Conservation (phyloP, 2,113 vertebrate species). For the Myiozetetes cayanensis region DNA sequence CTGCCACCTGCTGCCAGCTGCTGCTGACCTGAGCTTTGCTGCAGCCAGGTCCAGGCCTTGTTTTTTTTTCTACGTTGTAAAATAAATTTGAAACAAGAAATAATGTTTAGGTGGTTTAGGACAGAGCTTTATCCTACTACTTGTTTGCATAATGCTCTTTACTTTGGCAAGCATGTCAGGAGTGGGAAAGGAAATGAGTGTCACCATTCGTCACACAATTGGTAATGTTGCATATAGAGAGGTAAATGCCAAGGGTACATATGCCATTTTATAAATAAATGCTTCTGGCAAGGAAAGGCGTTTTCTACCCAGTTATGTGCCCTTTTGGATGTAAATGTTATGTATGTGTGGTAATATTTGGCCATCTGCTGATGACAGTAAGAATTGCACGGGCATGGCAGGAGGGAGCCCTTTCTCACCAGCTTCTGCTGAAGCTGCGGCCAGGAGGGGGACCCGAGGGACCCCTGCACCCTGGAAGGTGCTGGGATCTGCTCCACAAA, state of each 20-base stretch:
- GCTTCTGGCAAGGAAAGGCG: neutral
- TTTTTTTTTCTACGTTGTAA: neutral
- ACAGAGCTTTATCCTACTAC: neutral
- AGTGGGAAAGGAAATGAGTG: neutral
- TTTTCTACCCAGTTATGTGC: neutral
- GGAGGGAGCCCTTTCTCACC: neutral
- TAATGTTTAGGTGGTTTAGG: neutral
- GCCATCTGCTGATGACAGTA: constrained; percentile 62
- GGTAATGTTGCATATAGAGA: neutral
- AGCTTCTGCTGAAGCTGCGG: rapidly evolving
- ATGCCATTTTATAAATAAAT: constrained; percentile 32
- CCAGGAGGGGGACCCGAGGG: rapidly evolving
- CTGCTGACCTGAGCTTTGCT: neutral
- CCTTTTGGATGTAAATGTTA: constrained; percentile 41
- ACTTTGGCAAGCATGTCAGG: neutral
- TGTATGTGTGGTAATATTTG: constrained; percentile 53
- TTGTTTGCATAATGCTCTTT: neutral
- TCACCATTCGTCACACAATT: neutral
- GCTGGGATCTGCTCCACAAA: neutral
- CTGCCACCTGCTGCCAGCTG: neutral
- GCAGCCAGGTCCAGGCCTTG: no score
- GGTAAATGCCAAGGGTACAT: constrained; percentile 33
- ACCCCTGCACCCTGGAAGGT: neutral
- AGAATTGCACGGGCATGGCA: constrained; percentile 12
- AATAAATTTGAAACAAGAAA: neutral